These are phyloP conservation scores for Pilophorus perplexus DNA, from an alignment of 2,888 invertebrate genomes.

Conservation along the genomic window DNA sequence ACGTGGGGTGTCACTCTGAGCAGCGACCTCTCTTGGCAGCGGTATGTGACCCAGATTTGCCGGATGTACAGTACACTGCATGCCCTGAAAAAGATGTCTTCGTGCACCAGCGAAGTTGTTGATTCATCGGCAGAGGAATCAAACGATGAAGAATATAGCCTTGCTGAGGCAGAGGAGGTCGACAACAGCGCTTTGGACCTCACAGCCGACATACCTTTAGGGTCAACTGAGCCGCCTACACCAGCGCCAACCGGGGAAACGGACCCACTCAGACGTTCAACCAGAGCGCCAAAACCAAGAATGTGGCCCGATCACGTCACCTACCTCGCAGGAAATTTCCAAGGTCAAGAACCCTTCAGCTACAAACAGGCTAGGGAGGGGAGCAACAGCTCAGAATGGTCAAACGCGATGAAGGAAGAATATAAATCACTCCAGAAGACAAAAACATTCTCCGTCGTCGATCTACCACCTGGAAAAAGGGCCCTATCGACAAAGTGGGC, in stretches of 20 bases:
- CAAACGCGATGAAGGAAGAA: conserved; percentile 43
- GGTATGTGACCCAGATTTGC: no score
- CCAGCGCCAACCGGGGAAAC: neutral
- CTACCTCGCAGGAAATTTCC: neutral
- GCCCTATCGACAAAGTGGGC: conserved; percentile 49
- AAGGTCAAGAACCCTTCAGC: neutral
- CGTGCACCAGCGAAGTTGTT: no score
- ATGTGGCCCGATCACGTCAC: neutral
- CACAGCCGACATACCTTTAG: neutral
- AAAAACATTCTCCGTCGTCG: conserved; percentile 47
- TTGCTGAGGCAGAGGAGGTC: no score
- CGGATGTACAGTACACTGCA: no score
- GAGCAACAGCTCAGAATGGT: neutral
- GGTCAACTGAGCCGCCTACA: neutral
- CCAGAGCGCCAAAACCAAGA: neutral
- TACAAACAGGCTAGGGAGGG: conserved; percentile 7
- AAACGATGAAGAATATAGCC: no score
- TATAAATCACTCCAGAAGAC: conserved; percentile 46
- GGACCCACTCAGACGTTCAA: neutral
- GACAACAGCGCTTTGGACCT: no score
- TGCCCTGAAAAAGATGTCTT: no score
- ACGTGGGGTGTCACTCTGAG: no score
- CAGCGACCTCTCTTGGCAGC: no score
- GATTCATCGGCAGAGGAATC: no score
- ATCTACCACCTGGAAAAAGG: conserved; percentile 20